Base-by-base conservation (phyloP, 2,113 vertebrate genomes). In the Oplegnathus fasciatus region DNA sequence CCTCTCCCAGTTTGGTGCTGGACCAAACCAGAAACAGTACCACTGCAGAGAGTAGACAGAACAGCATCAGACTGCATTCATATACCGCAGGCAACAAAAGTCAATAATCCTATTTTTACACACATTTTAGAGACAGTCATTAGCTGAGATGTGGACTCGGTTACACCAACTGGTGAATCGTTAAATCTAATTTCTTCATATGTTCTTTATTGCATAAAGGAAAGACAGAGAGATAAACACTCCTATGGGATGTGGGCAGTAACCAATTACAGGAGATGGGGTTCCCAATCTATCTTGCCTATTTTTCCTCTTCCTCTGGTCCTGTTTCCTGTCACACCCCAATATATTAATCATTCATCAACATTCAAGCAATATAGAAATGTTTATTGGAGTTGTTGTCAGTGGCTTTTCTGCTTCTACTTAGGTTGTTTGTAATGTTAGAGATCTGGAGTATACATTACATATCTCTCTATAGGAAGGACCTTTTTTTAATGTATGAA, bases 1-100 rank as follows among this genome's bases (percentile, higher is more conserved):
- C 50, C 55, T 73, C 73, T 82, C 86, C 82, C 83, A 82, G 82
- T 85, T 30, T 80, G 84, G 32, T 85, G 73, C 54, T 79, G 87
- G 75, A 81, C 61, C 64, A 75, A 73, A 83, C 13, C 50, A 46
- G 80, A 77, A 87, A 87, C 57, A 58, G 7, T 40, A 37, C 50
- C 54, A 75, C 48, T 68, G 82, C 52, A 76, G 78, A 78, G 82
- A 80, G 60, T 15, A 72, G 40, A 64, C 75, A 58, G 28, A 62
- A 34, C 68, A 64, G 69, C 80, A 42, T 74, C 86, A 75, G 52
- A 46, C 72, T 37, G 52, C 62, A 22, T 72, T 52, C 50, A 74
- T 0, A 32, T 32, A 74, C 88, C 26, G 57, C 78, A 77, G 66
- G 78, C 62, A 61, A n/a, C 64, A 14, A 34, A 80, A 67, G 68